Base-by-base conservation (phyloP, 1,140 invertebrate genomes). In the Euwallacea fornicatus region DNA sequence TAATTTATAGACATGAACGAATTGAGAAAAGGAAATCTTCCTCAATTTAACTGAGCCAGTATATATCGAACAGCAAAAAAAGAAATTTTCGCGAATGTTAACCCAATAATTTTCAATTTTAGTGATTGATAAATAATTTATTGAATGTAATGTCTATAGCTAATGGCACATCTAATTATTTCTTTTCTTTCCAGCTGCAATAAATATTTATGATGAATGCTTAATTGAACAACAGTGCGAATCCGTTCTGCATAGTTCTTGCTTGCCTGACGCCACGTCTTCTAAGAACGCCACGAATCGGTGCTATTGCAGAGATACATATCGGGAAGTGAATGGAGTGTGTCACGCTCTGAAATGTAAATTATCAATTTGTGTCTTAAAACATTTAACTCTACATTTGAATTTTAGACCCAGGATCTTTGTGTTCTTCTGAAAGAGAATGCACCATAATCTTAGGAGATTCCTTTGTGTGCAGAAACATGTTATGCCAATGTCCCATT, bases 401-500 rank as follows among this genome's bases (percentile, higher is more conserved):
- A 47, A n/a, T 66, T 71, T 47, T 41, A 72, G 71, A 4, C 16
- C 42, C 50, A 15, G 59, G 59, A n/a, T 72, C 71, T 7, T 41
- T 60, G 54, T 72, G 71, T 43, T 42, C 64, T 7, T 59, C 56
- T 21, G 9, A 47, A 62, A 55, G 0, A 7, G 59, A 72, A 15
- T 72, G 71, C 65, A 72, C 71, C 2, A 46, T 56, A 8, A 62
- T 72, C 7, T 50, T 72, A 47, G 66, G 66, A 11, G 64, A 72
- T 13, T 59, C 33, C 21, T 72, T 72, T 42, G 65, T 54, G 42
- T 72, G 71, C 60, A 53, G 71, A 42, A 72, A 72, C 41, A 72
- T 47, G 55, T 42, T 72, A 21, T 72, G 71, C 21, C 71, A 72
- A 55, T 72, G 71, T 16, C 71, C 71, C 7, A 33, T 72, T 7